Base-by-base conservation (phyloP, 2,888 invertebrate genomes). In the Phymatocera aterrima region DNA sequence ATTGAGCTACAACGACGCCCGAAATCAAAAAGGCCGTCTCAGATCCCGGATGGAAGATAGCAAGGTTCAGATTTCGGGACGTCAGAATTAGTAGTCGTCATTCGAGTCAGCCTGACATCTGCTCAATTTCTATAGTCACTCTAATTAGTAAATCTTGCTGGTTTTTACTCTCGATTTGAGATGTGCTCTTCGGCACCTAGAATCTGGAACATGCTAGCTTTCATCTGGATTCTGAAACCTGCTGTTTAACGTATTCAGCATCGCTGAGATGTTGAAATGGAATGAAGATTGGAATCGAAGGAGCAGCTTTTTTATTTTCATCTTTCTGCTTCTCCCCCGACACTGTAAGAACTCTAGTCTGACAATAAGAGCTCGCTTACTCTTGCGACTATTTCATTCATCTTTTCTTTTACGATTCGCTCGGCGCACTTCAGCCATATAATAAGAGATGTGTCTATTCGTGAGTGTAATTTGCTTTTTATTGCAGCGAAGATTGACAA, bases 221-320 rank as follows among this genome's bases (percentile, higher is more conserved):
- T n/a, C n/a, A n/a, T n/a, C n/a, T n/a, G n/a, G n/a, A n/a, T n/a
- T n/a, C n/a, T n/a, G n/a, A n/a, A n/a, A n/a, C n/a, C n/a, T n/a
- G n/a, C n/a, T n/a, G n/a, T n/a, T n/a, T n/a, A n/a, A n/a, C n/a
- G n/a, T n/a, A n/a, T n/a, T n/a, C n/a, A n/a, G n/a, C 6, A 43
- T 43, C 43, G 10, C 43, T 10, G 3, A n/a, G 18, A 37, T n/a
- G 18, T 31, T 31, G 43, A 31, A 51, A 34, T 31, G n/a, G 5
- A 18, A 72, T 72, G n/a, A 51, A 72, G 72, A 72, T 72, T 72
- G 21, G 72, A 34, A 72, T 72, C 72, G 5, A 51, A 34, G 21
- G 15, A 68, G 46, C n/a, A 8, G 34, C n/a, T 24, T 31, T 51
- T 51, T 34, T 48, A 4, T 15, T 51, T 34, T 18, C 21, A 6